Evolutionary conservation across 2,113 vertebrate genomes (phyloP).

Genomic region (Taxidea taxus): DNA sequence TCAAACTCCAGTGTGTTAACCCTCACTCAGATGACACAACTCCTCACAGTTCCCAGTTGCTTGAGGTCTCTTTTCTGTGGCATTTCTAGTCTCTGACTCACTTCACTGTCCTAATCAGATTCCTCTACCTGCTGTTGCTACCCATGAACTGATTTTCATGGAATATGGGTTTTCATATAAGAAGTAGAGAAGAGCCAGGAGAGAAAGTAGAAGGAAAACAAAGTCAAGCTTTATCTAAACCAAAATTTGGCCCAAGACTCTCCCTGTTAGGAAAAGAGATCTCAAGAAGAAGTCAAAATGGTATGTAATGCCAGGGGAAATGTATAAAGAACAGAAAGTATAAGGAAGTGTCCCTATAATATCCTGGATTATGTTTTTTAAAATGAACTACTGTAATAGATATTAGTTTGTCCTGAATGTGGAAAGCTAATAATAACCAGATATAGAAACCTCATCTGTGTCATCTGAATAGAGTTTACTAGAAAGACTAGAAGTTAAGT

Average conservation of each 20-base stretch:
- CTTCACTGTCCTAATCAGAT: background rate
- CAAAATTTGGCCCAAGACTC: background rate
- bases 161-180: background rate
- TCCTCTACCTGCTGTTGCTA: background rate
- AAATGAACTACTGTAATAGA: background rate
- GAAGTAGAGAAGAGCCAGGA: background rate
- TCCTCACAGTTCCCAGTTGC: background rate
- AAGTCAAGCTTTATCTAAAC: background rate
- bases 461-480: background rate
- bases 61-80: background rate
- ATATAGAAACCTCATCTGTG: background rate
- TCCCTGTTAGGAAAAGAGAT: background rate
- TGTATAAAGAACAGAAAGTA: background rate
- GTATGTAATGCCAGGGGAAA: background rate
- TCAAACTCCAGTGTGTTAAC: background rate
- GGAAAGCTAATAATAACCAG: background rate
- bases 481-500: background rate
- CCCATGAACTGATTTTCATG: background rate
- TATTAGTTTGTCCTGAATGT: background rate
- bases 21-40: background rate
- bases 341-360: background rate
- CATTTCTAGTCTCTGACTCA: slow-evolving; percentile 23
- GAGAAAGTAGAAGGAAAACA: background rate
- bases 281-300: background rate
- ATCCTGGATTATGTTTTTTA: background rate